Percentiles rank a stretch among this genome's conserved stretches.
These are phyloP conservation scores for Eupleurogrammus muticus DNA, from an alignment of 2,797 vertebrate species.

Conservation along the genomic window DNA sequence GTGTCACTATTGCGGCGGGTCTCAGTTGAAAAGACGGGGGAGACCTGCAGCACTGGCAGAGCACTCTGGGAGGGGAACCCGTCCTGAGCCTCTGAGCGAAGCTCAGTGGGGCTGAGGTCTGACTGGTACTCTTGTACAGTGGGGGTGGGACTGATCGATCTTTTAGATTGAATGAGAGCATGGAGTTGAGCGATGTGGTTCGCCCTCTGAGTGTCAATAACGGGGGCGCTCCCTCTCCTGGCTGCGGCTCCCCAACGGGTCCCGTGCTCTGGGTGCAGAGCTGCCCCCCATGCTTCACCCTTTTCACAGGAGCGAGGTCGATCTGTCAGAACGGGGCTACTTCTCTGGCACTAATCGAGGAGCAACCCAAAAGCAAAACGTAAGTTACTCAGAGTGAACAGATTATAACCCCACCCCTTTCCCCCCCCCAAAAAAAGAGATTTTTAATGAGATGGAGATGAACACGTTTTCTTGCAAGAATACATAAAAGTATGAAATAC, in stretches of 20 bases:
- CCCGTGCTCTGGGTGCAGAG: constrained; percentile 62
- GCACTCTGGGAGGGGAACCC: constrained; percentile 29
- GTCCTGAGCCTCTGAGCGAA: constrained; percentile 44
- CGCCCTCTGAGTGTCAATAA: constrained; percentile 70
- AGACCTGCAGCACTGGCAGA: constrained; percentile 39
- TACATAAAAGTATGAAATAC: neutral
- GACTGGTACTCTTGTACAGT: constrained; percentile 39
- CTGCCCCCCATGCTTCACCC: constrained; percentile 54
- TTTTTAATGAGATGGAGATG: constrained; percentile 25
- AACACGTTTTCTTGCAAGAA: constrained; percentile 22
- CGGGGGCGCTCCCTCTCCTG: constrained; percentile 78
- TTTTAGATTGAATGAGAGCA: constrained; percentile 57
- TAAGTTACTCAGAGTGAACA: constrained; percentile 61
- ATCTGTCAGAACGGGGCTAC: constrained; percentile 61
- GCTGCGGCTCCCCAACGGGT: constrained; percentile 54
- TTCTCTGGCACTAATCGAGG: constrained; percentile 69
- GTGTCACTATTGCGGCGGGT: constrained; percentile 78
- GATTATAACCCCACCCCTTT: constrained; percentile 15
- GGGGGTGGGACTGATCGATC: constrained; percentile 63
- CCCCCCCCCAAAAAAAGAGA: neutral
- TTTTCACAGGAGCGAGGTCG: constrained; percentile 70
- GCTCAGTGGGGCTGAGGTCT: constrained; percentile 42
- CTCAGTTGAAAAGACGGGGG: constrained; percentile 51
- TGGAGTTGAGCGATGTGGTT: constrained; percentile 60
- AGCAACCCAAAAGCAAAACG: constrained; percentile 73